Evolutionary conservation across 2,113 vertebrate species (phyloP).

Genomic region (Rhinopomastus cyanomelas): DNA sequence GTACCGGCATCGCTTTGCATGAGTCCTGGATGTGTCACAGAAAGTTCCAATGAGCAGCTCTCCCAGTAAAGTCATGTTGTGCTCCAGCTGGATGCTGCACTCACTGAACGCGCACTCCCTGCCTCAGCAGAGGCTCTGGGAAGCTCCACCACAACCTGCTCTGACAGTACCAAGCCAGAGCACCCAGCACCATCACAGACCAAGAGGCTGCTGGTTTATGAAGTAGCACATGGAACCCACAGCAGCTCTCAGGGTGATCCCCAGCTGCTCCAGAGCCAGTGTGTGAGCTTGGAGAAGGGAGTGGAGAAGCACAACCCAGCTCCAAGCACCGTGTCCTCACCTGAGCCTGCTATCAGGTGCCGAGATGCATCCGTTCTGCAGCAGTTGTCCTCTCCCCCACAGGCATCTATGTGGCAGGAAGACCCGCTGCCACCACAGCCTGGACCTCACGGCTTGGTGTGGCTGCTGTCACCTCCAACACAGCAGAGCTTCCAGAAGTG

Average conservation of each 20-base stretch:
- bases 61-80: background rate
- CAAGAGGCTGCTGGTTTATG: background rate
- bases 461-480: background rate
- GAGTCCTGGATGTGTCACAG: background rate
- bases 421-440: background rate
- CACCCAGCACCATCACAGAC: background rate
- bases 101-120: background rate
- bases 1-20: too few relatives aligned
- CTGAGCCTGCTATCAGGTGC: slow-evolving; percentile 49
- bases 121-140: background rate
- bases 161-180: background rate
- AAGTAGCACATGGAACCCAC: background rate
- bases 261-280: fast-evolving
- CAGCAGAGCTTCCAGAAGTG: fast-evolving
- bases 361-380: slow-evolving; percentile 49
- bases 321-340: background rate
- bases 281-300: background rate
- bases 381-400: background rate
- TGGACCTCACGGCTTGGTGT: background rate
- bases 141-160: background rate
- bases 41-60: background rate
- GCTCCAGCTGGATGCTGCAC: fast-evolving
- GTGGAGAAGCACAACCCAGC: background rate
- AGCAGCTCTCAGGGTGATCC: fast-evolving
- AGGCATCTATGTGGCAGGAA: slow-evolving; percentile 25